Evolutionary conservation across 2,888 invertebrate genomes (phyloP), one percentile per base, ranked within the genome.

Genomic region (Tetramorium bicarinatum): DNA sequence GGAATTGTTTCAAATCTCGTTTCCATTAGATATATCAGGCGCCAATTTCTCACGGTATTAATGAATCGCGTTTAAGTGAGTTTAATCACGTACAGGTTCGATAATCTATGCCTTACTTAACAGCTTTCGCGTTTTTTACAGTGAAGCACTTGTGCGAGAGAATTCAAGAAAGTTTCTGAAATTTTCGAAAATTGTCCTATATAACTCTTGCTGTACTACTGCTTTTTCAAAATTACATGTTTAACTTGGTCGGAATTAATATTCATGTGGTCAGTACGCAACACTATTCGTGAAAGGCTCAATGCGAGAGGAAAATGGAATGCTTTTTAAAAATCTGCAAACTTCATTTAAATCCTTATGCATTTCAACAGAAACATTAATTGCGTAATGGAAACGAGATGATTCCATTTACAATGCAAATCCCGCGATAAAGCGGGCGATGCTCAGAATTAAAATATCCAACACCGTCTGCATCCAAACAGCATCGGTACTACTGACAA

Each of bases 401-500:
- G 13, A 80, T 80, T 80, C 3, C 34, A 54, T 49, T 59, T 61
- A 61, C 49, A 59, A 47, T 49, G 59, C 25, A 72, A 79, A 49
- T 59, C 11, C 38, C 21, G 11, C 15, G 34, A 38, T 44, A 13
- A 61, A 72, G 8, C 38, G 18, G 18, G 13, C 49, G 34, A 34
- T 25, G 18, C n/a, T 75, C n/a, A 62, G 34, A n/a, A 52, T 52
- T 69, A 62, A n/a, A 59, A 61, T 54, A 69, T 72, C 15, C 34
- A 47, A 52, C 75, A 61, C 84, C 69, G 76, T 83, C 76, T 75
- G 82, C 85, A 85, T 86, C 84, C 71, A 81, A 77, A 89, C 85
- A 88, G 90, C 92, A 92, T 92, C 93, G 92, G 92, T 92, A 92
- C 90, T 89, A 89, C 92, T 91, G 92, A 92, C 92, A 92, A 92